Conservation (phyloP, 2,888 invertebrate species). For the Torymus aiolomorphi region DNA sequence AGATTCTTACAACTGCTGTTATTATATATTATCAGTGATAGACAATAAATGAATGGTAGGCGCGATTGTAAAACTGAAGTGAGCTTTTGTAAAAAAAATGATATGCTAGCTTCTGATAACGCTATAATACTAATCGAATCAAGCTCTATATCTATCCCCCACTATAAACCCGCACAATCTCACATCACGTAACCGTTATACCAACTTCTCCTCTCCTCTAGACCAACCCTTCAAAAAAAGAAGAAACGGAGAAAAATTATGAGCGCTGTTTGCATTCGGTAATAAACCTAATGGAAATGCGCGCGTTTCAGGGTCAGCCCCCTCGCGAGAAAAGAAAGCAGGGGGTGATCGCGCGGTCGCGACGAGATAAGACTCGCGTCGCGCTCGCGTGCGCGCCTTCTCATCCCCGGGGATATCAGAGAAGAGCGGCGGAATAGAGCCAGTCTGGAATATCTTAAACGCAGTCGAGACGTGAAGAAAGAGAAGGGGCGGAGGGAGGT, state of each 20-base stretch:
- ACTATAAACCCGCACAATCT: too few relatives aligned
- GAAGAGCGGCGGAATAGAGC: conserved; percentile 68
- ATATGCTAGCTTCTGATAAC: too few relatives aligned
- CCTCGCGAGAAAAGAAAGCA: conserved; percentile 10
- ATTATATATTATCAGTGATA: too few relatives aligned
- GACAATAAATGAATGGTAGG: too few relatives aligned
- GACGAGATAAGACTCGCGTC: conserved; percentile 67
- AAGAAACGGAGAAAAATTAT: conserved; percentile 2
- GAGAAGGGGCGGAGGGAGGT: too few relatives aligned
- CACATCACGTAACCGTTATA: neutral
- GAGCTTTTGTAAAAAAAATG: too few relatives aligned
- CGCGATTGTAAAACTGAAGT: too few relatives aligned
- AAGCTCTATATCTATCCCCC: too few relatives aligned
- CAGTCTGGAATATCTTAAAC: conserved; percentile 72
- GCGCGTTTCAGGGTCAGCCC: conserved; percentile 44
- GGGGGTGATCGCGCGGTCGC: conserved; percentile 59
- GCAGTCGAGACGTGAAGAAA: neutral
- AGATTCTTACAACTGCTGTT: too few relatives aligned
- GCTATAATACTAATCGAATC: too few relatives aligned
- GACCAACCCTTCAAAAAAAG: neutral
- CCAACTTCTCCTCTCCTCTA: neutral
- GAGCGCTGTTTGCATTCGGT: conserved; percentile 31
- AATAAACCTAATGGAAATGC: conserved; percentile 52
- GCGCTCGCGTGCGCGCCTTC: conserved; percentile 58
- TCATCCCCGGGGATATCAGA: conserved; percentile 72